Base-by-base conservation (phyloP, 1,140 invertebrate species). In the Solen grandis region DNA sequence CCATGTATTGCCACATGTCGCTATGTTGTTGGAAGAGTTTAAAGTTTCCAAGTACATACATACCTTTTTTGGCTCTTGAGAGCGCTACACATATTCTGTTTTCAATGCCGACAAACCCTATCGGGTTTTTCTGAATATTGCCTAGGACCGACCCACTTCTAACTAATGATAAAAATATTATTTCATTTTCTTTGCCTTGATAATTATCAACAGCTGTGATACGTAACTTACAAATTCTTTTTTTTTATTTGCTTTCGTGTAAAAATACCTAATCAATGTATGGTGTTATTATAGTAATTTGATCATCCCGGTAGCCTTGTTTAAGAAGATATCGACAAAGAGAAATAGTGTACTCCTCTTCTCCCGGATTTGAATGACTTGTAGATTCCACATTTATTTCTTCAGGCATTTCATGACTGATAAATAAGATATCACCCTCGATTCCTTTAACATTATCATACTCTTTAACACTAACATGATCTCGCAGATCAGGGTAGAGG, bases 61-160 rank as follows among this genome's bases (percentile, higher is more conserved):
- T 86, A 82, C 95, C 96, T 92, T 95, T 94, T 88, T 94, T 95
- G 0, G 96, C 96, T 84, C 96, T 92, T 0, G 96, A 97, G 5
- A 97, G 90, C 4, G 96, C 96, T 1, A 97, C 96, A 92, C 96
- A 97, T 52, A 97, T 94, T 60, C 97, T 92, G 92, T 97, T 97
- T 55, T 95, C 93, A 55, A 93, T 94, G 25, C 93, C 94, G 14
- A 97, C 89, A 92, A 97, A 98, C 3, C 97, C 97, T 87, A 97
- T 95, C 36, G 93, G 94, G 14, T 93, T 93, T 19, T 94, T 91
- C 3, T 90, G 75, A 79, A 46, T 19, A 46, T 19, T 46, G 41
- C 8, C 41, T 46, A 8, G 8, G 72, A 55, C 94, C 52, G 70
- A 84, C 92, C 92, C 92, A 88, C 95, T 97, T 81, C 97, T 92